Evolutionary conservation across 1,140 invertebrate species (phyloP).

Genomic region (Lucilia sericata): DNA sequence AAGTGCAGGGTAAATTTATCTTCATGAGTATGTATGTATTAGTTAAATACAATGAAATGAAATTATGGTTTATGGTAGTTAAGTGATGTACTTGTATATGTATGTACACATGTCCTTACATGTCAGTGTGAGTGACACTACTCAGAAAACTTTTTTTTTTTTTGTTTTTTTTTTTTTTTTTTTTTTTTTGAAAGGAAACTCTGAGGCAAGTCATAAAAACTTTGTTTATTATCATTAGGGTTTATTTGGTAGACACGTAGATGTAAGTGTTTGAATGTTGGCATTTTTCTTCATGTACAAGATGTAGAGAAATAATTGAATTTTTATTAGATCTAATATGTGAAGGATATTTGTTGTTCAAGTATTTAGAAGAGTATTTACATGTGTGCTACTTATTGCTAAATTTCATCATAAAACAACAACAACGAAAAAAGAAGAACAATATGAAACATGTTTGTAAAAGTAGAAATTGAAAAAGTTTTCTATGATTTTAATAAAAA

Average conservation of each 20-base stretch:
- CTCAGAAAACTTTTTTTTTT: too few species aligned
- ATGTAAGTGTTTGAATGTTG: background rate
- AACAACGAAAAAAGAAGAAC: background rate
- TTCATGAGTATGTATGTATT: background rate
- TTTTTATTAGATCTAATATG: conserved; percentile 4
- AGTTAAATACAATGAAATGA: conserved; percentile 11
- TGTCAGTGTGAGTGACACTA: background rate
- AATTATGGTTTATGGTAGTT: background rate
- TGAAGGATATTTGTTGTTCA: background rate
- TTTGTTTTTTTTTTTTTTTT: too few species aligned
- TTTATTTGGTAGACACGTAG: background rate
- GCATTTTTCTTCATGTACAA: background rate
- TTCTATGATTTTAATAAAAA: too few species aligned
- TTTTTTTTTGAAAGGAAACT: background rate
- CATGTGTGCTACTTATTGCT: background rate
- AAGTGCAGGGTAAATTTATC: background rate
- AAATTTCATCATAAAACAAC: background rate
- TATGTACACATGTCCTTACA: background rate
- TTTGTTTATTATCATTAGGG: conserved; percentile 8
- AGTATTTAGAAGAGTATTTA: background rate
- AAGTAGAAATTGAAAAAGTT: too few species aligned
- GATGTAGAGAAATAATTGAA: background rate
- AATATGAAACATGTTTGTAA: too few species aligned
- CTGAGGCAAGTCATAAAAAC: background rate
- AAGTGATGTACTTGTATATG: background rate